Evolutionary conservation across 92 coral and sea anemone species (phyloP).

Genomic region (Paramuricea clavata): DNA sequence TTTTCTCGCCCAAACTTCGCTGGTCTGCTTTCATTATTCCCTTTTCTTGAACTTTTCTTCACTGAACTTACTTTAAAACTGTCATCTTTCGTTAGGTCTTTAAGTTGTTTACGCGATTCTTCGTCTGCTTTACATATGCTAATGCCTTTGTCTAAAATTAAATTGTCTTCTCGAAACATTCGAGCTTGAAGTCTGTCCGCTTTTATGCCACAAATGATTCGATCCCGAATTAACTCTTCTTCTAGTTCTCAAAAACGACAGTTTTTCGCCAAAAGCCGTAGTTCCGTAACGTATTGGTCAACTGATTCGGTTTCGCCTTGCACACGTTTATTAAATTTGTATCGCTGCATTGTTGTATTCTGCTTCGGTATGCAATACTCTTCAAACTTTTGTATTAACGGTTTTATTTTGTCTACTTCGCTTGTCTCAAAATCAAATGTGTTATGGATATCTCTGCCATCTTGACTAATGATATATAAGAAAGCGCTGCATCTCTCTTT

Average conservation of each 20-base stretch:
- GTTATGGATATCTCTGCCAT: constrained; percentile 37
- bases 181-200: constrained; percentile 34
- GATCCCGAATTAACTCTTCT: constrained; percentile 48
- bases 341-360: constrained; percentile 38
- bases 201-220: constrained; percentile 46
- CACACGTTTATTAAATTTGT: constrained; percentile 44
- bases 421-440: constrained; percentile 8
- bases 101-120: constrained; percentile 2
- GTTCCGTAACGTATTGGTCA: constrained; percentile 41
- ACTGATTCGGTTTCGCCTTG: constrained; percentile 37
- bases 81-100: not conserved
- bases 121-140: constrained; percentile 14
- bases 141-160: not conserved
- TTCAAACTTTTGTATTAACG: constrained; percentile 35
- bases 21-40: not conserved
- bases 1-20: not conserved
- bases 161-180: constrained; percentile 27
- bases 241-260: constrained; percentile 15
- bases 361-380: constrained; percentile 29
- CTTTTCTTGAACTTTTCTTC: not conserved
- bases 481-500: constrained; percentile 22
- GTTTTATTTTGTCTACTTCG: constrained; percentile 23
- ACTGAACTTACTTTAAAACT: not conserved
- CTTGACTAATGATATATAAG: constrained; percentile 21
- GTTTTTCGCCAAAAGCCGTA: constrained; percentile 32